Evolutionary conservation across 2,888 invertebrate species (phyloP), one percentile per base, ranked within the genome.

Genomic region (Eudasyphora cyanicolor): DNA sequence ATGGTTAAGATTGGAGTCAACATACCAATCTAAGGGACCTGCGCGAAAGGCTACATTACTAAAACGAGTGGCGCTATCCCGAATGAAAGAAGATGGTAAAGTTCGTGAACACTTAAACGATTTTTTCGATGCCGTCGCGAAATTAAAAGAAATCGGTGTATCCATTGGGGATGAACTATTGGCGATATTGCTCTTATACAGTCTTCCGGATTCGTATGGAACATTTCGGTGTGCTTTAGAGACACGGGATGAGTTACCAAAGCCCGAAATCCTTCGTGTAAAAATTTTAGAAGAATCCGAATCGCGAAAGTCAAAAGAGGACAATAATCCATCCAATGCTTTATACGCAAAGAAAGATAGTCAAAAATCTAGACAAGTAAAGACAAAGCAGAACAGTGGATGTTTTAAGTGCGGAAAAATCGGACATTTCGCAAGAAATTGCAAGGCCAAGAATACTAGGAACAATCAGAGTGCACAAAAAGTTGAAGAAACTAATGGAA

Each of bases 11-110:
- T 85, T 92, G 21, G 79, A 90, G 67, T 38, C 62, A 2, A 90
- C 89, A 19, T 90, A 90, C 69, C 88, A 90, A 83, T 91, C 91
- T 14, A 87, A 87, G 54, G 91, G 91, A 2, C 91, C 91, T 0
- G 91, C 91, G 0, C 82, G 89, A 45, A 92, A 92, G 78, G 92
- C 91, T 0, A 91, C 89, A 3, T 80, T 92, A 4, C 78, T 92
- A 14, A 92, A 92, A 70, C 86, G 88, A 45, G 82, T 92, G 3
- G 88, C 88, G 2, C 75, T 91, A 5, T 88, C 88, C 8, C 88
- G 88, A 38, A 91, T 92, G 90, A 45, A 73, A 17, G 88, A 90
- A 19, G 87, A 86, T 0, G 86, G 76, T 3, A 89, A 91, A 74
- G 86, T 91, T 3, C 85, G 89, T 17, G 87, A 89, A 12, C 91